Evolutionary conservation across 2,888 invertebrate genomes (phyloP).

Genomic region (Linyphia triangularis): DNA sequence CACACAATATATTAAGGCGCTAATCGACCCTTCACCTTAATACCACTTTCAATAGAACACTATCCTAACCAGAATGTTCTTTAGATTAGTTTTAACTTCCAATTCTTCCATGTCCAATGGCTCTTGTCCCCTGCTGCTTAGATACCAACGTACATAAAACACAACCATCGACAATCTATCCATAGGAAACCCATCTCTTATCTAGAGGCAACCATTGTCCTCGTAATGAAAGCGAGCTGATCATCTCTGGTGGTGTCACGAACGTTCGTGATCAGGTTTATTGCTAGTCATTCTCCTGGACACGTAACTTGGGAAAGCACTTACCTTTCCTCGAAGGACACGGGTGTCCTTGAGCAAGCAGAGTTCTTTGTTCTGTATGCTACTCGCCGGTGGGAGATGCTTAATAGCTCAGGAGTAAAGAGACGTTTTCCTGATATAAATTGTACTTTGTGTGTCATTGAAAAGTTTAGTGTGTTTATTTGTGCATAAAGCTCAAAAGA

Average conservation of each 20-base stretch:
- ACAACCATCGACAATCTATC: slow-evolving; percentile 16
- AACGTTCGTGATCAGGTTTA: slow-evolving; percentile 59
- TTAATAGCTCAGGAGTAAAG: too few relatives aligned
- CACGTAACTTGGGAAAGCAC: slow-evolving; percentile 56
- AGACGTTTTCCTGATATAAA: too few relatives aligned
- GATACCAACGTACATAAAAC: neutral
- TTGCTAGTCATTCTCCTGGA: slow-evolving; percentile 54
- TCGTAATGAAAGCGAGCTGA: slow-evolving; percentile 36
- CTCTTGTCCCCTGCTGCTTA: slow-evolving; percentile 1
- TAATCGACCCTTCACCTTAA: too few relatives aligned
- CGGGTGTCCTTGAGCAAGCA: slow-evolving; percentile 47
- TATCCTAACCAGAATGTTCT: too few relatives aligned
- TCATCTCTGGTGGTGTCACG: slow-evolving; percentile 40
- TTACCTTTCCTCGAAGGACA: slow-evolving; percentile 40
- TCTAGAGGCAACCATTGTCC: slow-evolving; percentile 8
- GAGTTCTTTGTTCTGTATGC: slow-evolving; percentile 55
- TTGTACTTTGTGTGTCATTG: too few relatives aligned
- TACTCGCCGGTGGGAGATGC: slow-evolving; percentile 23
- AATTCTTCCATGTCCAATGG: neutral
- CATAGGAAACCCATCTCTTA: slow-evolving; percentile 30
- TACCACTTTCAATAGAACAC: too few relatives aligned
- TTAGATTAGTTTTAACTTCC: neutral
- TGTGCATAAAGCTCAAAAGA: neutral
- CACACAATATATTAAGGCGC: too few relatives aligned
- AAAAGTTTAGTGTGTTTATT: neutral